Conservation (phyloP, 2,797 vertebrate genomes). For the Australoheros facetus region DNA sequence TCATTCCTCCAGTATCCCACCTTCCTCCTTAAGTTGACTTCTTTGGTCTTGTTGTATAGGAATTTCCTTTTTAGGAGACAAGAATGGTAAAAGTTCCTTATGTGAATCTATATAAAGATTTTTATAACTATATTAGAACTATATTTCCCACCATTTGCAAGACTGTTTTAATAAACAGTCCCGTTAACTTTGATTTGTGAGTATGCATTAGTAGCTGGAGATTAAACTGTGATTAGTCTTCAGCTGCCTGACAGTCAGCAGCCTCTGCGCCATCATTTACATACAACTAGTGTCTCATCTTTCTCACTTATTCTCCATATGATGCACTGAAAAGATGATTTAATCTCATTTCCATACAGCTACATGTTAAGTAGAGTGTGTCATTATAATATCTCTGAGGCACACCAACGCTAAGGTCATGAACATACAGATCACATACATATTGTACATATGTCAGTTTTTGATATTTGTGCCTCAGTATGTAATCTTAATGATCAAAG, state of each 20-base stretch:
- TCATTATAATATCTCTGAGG: not conserved
- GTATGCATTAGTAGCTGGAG: not conserved
- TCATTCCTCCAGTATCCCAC: too few species aligned
- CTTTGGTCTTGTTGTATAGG: too few species aligned
- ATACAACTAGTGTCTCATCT: not conserved
- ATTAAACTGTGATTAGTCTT: slow-evolving; percentile 3
- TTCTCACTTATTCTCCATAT: not conserved
- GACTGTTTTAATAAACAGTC: not conserved
- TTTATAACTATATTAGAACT: too few species aligned
- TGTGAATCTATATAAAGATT: too few species aligned
- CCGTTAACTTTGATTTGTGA: not conserved
- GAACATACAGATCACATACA: slow-evolving; percentile 26
- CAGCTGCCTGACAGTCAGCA: slow-evolving; percentile 1
- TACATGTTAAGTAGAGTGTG: not conserved
- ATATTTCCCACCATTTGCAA: not conserved
- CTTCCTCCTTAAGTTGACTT: too few species aligned
- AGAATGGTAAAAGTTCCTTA: not conserved
- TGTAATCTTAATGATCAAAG: slow-evolving; percentile 71
- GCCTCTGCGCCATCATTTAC: not conserved
- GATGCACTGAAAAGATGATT: not conserved
- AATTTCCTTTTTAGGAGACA: not conserved
- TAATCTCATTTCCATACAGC: not conserved
- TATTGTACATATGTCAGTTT: not conserved
- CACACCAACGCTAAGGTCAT: slow-evolving; percentile 22
- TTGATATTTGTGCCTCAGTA: slow-evolving; percentile 54